Evolutionary conservation across 2,113 vertebrate genomes (phyloP).

Genomic region (Sander lucioperca): DNA sequence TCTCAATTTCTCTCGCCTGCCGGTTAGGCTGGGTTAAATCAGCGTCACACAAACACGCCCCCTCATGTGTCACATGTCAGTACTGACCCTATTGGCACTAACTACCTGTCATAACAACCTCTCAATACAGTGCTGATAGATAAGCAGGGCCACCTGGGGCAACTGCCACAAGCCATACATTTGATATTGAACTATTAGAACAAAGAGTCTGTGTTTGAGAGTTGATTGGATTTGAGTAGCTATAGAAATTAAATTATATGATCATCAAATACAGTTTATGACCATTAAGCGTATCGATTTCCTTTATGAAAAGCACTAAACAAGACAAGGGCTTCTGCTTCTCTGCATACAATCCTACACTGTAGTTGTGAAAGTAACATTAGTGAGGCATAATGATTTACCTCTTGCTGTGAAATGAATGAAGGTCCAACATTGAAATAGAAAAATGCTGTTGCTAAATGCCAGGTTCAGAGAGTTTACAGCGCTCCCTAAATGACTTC

Average conservation of each 20-base stretch:
- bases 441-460: conserved; percentile 27
- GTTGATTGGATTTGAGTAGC: conserved; percentile 57
- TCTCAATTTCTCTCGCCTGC: no score
- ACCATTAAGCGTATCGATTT: conserved; percentile 60
- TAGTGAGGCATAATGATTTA: conserved; percentile 45
- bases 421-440: conserved; percentile 26
- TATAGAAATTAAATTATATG: conserved; percentile 59
- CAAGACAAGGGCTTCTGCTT: conserved; percentile 20
- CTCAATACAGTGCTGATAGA: conserved; percentile 15
- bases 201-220: conserved; percentile 29
- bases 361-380: conserved; percentile 17
- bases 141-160: background rate
- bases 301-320: conserved; percentile 50
- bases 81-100: no score
- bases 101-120: background rate
- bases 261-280: conserved; percentile 61
- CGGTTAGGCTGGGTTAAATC: no score
- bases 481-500: conserved; percentile 17
- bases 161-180: conserved; percentile 20
- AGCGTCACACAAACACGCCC: no score
- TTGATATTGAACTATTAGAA: conserved; percentile 28
- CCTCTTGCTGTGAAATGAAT: conserved; percentile 42
- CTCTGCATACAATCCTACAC: conserved; percentile 23
- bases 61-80: no score
- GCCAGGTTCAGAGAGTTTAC: conserved; percentile 19